Conservation (phyloP, 2,113 vertebrate genomes). For the Tachycineta bicolor region DNA sequence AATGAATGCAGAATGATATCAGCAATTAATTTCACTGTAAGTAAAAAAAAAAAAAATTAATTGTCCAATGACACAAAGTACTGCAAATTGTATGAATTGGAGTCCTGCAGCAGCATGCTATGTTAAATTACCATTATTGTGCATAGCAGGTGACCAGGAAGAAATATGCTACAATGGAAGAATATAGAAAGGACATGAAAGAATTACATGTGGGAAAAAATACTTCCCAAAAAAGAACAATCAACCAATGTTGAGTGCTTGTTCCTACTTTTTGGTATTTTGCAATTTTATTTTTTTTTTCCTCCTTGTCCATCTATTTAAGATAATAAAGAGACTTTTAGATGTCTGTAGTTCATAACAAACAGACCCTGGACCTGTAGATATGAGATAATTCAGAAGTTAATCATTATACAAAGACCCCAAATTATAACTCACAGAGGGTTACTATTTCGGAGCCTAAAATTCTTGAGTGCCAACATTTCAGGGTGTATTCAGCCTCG, state of each 20-base stretch:
- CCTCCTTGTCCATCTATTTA: neutral
- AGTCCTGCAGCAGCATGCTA: neutral
- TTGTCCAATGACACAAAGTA: neutral
- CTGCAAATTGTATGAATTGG: neutral
- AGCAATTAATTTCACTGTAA: neutral
- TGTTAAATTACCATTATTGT: neutral
- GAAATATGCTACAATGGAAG: neutral
- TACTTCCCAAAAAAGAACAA: neutral
- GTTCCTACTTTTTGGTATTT: neutral
- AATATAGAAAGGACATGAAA: neutral
- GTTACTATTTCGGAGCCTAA: neutral
- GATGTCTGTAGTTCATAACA: neutral
- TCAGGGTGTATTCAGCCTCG: accelerated
- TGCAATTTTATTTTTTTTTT: neutral
- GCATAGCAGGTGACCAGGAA: neutral
- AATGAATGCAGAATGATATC: neutral
- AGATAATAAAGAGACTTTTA: neutral
- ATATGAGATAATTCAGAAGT: neutral
- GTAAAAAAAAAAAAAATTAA: neutral
- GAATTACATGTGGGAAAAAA: neutral
- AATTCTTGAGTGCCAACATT: neutral
- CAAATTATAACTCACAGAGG: neutral
- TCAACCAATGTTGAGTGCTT: neutral
- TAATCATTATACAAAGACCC: neutral
- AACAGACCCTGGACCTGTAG: neutral